Base-by-base conservation (phyloP, 2,888 invertebrate genomes). In the Deilephila porcellus region DNA sequence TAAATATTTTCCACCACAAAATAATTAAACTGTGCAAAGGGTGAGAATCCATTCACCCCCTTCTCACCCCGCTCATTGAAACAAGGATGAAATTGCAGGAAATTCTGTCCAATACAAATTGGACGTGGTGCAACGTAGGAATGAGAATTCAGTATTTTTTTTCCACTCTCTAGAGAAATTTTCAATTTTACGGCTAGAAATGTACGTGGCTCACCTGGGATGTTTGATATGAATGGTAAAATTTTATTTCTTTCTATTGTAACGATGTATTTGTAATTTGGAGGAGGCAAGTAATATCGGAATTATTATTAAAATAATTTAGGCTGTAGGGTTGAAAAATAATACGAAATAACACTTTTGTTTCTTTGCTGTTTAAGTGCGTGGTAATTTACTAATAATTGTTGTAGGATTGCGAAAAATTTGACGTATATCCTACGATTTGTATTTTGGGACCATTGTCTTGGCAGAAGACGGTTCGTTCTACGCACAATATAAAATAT, bases 211-310 rank as follows among this genome's bases (percentile, higher is more conserved):
- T 17, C 67, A 4, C 25, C n/a, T 25, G 67, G 52, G 52, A 52
- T 25, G 25, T 3, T 67, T 67, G 25, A 52, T 67, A 67, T 67
- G 64, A 64, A 45, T 64, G 67, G 25, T 20, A 64, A 64, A 52
- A 45, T 25, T 25, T 25, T 25, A n/a, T n/a, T 37, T 67, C 45
- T 5, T 17, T 37, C 64, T 11, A 45, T 67, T 67, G 11, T 45
- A 4, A 14, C 37, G 25, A 17, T 11, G 64, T 37, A 37, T 37
- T 37, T 37, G 37, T 37, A 8, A 63, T 8, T 63, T 34, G 8
- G 20, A 8, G 8, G 45, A 14, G 20, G 64, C 20, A 20, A n/a
- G n/a, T n/a, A n/a, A n/a, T 45, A 14, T 45, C 14, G 45, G 3
- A 14, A 45, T 45, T 11, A 14, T 0, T 3, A 60, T 60, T 25